These are phyloP conservation scores for Troides aeacus DNA, from an alignment of 2,888 invertebrate genomes.

Conservation along the genomic window DNA sequence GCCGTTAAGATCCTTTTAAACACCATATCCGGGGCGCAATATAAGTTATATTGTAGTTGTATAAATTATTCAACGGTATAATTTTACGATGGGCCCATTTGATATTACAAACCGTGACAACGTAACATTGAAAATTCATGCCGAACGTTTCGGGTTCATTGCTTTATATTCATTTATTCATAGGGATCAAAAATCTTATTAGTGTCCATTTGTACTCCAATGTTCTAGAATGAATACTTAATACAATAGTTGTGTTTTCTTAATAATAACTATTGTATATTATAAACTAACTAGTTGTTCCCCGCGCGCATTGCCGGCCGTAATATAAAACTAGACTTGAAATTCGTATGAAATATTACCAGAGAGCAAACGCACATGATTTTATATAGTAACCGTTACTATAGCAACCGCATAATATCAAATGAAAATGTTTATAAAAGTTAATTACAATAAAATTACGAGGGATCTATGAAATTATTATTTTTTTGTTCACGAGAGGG, in stretches of 20 bases:
- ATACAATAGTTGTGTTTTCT: background rate
- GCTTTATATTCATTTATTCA: constrained; percentile 4
- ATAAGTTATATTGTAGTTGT: constrained; percentile 5
- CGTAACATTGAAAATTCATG: constrained; percentile 8
- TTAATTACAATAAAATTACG: no score
- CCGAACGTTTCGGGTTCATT: constrained; percentile 3
- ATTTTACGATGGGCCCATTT: constrained; percentile 8
- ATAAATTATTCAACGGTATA: constrained; percentile 15
- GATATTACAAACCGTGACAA: constrained; percentile 13
- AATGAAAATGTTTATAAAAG: no score
- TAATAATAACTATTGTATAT: background rate
- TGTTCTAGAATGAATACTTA: background rate
- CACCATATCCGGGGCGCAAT: background rate
- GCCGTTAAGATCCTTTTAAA: background rate
- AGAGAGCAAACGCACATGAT: no score
- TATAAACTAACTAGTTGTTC: no score
- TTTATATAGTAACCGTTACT: no score
- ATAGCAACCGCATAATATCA: no score
- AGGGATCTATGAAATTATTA: no score
- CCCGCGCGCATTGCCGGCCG: no score
- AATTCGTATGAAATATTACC: no score
- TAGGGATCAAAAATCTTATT: background rate
- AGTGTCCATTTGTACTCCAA: background rate
- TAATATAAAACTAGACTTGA: no score
- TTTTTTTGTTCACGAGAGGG: no score